These are phyloP conservation scores for Apamea sordens DNA, from an alignment of 2,888 invertebrate species.

Conservation along the genomic window DNA sequence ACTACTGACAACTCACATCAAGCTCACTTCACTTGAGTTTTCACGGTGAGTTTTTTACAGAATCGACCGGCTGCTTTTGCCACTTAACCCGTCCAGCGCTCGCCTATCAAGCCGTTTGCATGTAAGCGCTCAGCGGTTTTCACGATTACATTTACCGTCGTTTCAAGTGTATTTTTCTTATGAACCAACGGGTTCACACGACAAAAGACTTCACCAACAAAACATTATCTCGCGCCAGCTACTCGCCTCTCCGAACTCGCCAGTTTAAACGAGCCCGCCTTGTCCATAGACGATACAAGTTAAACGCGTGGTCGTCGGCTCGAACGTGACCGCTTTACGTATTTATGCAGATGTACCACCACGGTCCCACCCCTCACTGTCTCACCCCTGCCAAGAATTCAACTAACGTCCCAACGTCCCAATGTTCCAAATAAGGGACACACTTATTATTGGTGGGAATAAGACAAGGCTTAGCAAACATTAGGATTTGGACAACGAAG, in stretches of 20 bases:
- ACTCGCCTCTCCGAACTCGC: conserved; percentile 50
- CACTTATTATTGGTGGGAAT: conserved; percentile 79
- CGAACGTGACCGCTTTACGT: conserved; percentile 87
- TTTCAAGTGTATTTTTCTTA: no score
- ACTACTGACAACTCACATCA: no score
- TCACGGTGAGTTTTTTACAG: no score
- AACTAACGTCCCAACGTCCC: conserved; percentile 79
- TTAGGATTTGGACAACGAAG: conserved; percentile 78
- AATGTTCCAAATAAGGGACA: conserved; percentile 73
- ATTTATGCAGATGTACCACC: conserved; percentile 86
- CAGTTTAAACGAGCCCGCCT: conserved; percentile 64
- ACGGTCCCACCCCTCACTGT: conserved; percentile 53
- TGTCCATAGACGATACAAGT: conserved; percentile 81
- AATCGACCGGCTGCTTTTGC: no score
- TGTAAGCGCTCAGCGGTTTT: no score
- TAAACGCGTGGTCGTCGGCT: conserved; percentile 80
- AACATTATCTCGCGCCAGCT: conserved; percentile 13
- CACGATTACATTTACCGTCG: no score
- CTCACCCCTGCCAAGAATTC: conserved; percentile 79
- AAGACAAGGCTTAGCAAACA: conserved; percentile 75
- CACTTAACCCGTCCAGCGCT: neutral
- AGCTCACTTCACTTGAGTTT: no score
- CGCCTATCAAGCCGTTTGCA: no score
- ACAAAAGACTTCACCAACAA: neutral
- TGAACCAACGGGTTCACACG: no score